Evolutionary conservation across 2,797 vertebrate genomes (phyloP).

Genomic region (Schizopygopsis malacanthus): DNA sequence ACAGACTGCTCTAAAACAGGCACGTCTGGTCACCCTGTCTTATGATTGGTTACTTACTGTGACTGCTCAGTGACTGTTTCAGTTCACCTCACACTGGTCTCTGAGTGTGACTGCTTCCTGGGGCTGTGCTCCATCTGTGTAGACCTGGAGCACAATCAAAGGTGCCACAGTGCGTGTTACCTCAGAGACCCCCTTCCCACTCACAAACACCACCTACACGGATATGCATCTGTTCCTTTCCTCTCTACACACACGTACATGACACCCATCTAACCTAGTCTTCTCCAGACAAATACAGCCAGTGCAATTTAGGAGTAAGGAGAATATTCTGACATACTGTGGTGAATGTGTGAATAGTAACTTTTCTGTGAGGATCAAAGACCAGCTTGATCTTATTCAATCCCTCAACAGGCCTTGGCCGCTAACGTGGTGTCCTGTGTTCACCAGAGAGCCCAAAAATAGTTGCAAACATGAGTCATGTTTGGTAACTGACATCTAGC

Average conservation of each 20-base stretch:
- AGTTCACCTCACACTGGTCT: slow-evolving; percentile 66
- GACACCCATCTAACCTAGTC: not conserved
- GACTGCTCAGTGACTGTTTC: slow-evolving; percentile 31
- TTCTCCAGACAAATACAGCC: not conserved
- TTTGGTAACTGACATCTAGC: not conserved
- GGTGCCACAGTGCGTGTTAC: slow-evolving; percentile 61
- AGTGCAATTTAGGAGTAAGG: slow-evolving; percentile 19
- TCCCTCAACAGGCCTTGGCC: slow-evolving; percentile 29
- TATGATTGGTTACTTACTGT: slow-evolving; percentile 30
- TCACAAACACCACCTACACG: slow-evolving; percentile 53
- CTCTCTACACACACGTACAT: slow-evolving; percentile 16
- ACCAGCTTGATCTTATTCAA: slow-evolving; percentile 42
- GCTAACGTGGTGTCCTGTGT: not conserved
- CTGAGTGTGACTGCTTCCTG: slow-evolving; percentile 64
- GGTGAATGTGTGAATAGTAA: slow-evolving; percentile 3
- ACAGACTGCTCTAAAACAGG: not conserved
- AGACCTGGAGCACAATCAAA: slow-evolving; percentile 70
- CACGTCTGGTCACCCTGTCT: not conserved
- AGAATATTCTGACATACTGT: slow-evolving; percentile 11
- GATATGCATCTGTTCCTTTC: slow-evolving; percentile 57
- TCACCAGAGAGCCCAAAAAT: slow-evolving; percentile 14
- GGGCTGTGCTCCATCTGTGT: slow-evolving; percentile 64
- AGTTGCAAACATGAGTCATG: slow-evolving; percentile 20
- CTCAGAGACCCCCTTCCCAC: slow-evolving; percentile 59
- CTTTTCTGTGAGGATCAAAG: slow-evolving; percentile 21